These are phyloP conservation scores for Muscicapa comitata DNA, from an alignment of 2,797 vertebrate species.

Conservation along the genomic window DNA sequence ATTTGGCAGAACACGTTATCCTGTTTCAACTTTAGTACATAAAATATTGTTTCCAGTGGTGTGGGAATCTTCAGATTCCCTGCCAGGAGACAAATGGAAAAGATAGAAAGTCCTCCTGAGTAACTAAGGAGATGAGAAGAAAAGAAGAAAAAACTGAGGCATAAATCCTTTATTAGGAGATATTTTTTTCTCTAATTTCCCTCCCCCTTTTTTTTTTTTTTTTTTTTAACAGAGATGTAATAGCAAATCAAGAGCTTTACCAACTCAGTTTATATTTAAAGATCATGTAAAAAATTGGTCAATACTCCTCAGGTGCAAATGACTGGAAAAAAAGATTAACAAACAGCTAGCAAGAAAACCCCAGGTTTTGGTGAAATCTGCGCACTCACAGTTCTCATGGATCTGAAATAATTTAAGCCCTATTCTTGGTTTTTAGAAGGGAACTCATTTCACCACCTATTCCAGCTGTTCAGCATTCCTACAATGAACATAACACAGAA, in stretches of 20 bases:
- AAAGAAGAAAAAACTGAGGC: not conserved
- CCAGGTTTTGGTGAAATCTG: not conserved
- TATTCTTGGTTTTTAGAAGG: not conserved
- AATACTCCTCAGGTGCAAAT: not conserved
- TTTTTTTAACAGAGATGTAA: not conserved
- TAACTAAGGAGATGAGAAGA: not conserved
- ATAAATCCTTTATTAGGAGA: not conserved
- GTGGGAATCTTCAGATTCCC: not conserved
- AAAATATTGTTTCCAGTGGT: not conserved
- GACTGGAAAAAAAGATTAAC: not conserved
- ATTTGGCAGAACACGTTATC: conserved; percentile 1
- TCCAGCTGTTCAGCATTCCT: not conserved
- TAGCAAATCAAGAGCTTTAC: not conserved
- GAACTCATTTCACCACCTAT: not conserved
- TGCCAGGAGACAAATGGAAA: not conserved
- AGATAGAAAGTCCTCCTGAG: not conserved
- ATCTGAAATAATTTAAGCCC: not conserved
- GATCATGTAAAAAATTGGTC: not conserved
- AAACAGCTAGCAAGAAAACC: not conserved
- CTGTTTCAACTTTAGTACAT: not conserved
- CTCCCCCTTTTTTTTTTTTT: not conserved
- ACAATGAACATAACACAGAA: not conserved
- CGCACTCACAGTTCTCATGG: not conserved
- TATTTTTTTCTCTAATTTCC: not conserved
- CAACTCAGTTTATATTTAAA: not conserved